Conservation (phyloP, 2,888 invertebrate genomes). For the Tenodera sinensis region DNA sequence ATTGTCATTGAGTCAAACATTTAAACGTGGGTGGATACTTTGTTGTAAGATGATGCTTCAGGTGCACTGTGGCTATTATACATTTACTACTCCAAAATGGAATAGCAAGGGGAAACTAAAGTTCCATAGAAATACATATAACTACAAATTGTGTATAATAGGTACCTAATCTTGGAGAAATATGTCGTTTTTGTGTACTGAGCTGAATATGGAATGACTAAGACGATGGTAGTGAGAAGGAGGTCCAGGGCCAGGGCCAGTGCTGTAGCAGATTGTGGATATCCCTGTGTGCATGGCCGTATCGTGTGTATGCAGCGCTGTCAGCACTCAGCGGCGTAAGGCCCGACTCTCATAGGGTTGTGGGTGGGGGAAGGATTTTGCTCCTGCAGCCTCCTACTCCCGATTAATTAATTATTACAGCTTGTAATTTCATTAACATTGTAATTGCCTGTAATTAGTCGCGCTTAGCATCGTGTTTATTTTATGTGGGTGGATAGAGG, state of each 20-base stretch:
- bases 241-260: background rate
- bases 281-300: background rate
- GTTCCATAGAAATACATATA: too few relatives aligned
- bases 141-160: too few relatives aligned
- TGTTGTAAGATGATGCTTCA: too few relatives aligned
- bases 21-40: too few relatives aligned
- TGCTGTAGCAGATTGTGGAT: background rate
- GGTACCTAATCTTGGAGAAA: too few relatives aligned
- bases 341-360: background rate
- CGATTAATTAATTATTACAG: slow-evolving; percentile 34
- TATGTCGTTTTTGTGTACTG: too few relatives aligned
- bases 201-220: too few relatives aligned
- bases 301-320: background rate
- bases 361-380: background rate
- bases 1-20: too few relatives aligned
- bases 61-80: too few relatives aligned
- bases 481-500: slow-evolving; percentile 25
- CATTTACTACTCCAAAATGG: too few relatives aligned
- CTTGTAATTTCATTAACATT: slow-evolving; percentile 35
- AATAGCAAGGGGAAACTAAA: too few relatives aligned
- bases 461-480: slow-evolving; percentile 33
- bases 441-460: slow-evolving; percentile 34
- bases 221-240: background rate
- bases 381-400: slow-evolving; percentile 2
- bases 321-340: background rate